Conservation (phyloP, 1,140 invertebrate genomes). For the Polypedilum vanderplanki region DNA sequence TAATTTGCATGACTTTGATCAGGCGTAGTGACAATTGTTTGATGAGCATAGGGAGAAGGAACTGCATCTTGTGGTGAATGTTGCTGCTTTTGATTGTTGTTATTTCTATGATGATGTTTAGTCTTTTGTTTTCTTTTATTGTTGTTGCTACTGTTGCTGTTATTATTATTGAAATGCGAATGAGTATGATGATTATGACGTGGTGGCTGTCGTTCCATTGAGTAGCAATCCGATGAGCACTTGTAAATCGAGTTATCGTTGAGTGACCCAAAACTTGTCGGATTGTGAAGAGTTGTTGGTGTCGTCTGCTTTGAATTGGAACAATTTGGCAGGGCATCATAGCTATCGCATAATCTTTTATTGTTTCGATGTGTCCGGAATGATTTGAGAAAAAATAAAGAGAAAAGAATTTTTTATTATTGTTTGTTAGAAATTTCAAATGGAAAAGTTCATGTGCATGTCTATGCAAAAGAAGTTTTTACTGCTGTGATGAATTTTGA, state of each 20-base stretch:
- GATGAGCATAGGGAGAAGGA: conserved; percentile 8
- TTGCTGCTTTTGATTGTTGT: neutral
- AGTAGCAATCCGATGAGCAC: neutral
- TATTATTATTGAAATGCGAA: conserved; percentile 21
- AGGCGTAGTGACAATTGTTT: neutral
- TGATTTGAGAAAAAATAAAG: neutral
- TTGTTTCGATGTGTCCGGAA: too few species aligned
- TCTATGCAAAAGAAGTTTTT: too few species aligned
- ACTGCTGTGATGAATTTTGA: too few species aligned
- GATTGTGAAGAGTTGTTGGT: neutral
- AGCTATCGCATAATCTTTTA: conserved; percentile 23
- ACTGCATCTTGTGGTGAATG: neutral
- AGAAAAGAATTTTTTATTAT: neutral
- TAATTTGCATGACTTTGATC: conserved; percentile 23
- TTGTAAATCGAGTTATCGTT: conserved; percentile 9
- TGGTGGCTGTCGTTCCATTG: conserved; percentile 1
- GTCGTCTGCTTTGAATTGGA: conserved; percentile 24
- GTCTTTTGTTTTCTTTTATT: conserved; percentile 16
- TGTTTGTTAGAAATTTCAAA: too few species aligned
- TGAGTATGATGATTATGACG: conserved; percentile 19
- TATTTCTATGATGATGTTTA: neutral
- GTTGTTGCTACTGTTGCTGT: neutral
- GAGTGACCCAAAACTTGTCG: conserved; percentile 9
- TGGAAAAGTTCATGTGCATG: too few species aligned
- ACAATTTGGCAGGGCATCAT: conserved; percentile 2